A percentile compares a stretch with the other conserved stretches of the same genome.
These are phyloP conservation scores for Lysandra bellargus DNA, from an alignment of 2,888 invertebrate species.

Conservation along the genomic window DNA sequence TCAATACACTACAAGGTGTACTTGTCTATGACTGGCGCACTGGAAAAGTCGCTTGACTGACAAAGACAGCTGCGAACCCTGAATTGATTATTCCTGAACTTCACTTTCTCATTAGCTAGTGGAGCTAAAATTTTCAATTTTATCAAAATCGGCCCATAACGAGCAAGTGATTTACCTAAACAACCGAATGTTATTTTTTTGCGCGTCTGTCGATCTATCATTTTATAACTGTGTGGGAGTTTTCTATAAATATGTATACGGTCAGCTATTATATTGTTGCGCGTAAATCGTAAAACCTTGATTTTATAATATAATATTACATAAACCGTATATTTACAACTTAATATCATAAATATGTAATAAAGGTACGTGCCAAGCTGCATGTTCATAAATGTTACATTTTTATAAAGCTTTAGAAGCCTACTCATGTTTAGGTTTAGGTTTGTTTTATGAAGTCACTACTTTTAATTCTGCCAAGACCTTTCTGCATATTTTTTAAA, in stretches of 20 bases:
- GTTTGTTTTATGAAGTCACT: neutral
- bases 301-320: neutral
- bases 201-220: neutral
- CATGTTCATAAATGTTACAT: neutral
- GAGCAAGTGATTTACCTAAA: too few species aligned
- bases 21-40: too few species aligned
- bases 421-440: neutral
- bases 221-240: neutral
- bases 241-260: neutral
- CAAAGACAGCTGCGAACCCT: too few species aligned
- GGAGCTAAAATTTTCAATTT: too few species aligned
- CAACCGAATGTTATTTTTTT: neutral
- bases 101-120: too few species aligned
- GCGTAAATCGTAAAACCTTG: neutral
- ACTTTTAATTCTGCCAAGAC: neutral
- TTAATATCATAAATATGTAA: neutral
- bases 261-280: neutral
- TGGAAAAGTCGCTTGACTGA: too few species aligned
- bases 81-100: too few species aligned
- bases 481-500: neutral
- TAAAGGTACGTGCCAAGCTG: neutral
- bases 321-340: slow-evolving; percentile 6
- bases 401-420: neutral
- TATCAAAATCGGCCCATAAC: too few species aligned
- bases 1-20: too few species aligned